Conservation (phyloP, 2,888 invertebrate genomes). For the Drosophila mimica region DNA sequence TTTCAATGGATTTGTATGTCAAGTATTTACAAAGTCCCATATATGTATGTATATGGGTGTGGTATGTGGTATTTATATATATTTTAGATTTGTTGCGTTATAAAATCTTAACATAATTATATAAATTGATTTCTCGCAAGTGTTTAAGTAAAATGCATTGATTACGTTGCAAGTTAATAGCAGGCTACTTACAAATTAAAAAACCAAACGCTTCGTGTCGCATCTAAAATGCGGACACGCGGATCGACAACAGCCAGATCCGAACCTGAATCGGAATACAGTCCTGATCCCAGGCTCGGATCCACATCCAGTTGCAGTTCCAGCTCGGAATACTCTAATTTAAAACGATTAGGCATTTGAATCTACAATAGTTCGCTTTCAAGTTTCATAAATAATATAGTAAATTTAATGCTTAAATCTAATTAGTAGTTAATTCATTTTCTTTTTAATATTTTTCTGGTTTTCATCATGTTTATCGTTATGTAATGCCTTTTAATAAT, state of each 20-base stretch:
- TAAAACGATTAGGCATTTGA: conserved; percentile 61
- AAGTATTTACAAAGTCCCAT: conserved; percentile 78
- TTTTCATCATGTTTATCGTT: conserved; percentile 27
- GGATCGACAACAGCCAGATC: conserved; percentile 19
- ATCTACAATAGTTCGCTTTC: conserved; percentile 60
- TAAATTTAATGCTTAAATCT: conserved; percentile 70
- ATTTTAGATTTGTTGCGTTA: conserved; percentile 59
- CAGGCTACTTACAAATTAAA: conserved; percentile 73
- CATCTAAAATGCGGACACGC: conserved; percentile 28
- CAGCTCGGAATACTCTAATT: conserved; percentile 34
- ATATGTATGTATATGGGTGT: conserved; percentile 45
- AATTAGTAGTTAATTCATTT: conserved; percentile 65
- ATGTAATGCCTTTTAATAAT: conserved; percentile 61
- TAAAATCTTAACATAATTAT: conserved; percentile 79
- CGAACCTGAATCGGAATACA: not conserved
- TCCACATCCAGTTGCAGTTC: conserved; percentile 1
- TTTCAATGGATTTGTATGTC: conserved; percentile 60
- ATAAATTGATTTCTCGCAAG: conserved; percentile 64
- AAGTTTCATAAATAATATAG: conserved; percentile 61
- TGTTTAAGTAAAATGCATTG: conserved; percentile 68
- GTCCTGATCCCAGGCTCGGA: not conserved
- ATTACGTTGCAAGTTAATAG: conserved; percentile 68
- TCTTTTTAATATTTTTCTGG: conserved; percentile 1
- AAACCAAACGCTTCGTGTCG: conserved; percentile 64
- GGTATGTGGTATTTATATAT: conserved; percentile 38